These are phyloP conservation scores for Leptopilina syphax DNA, from an alignment of 2,888 invertebrate species.

Conservation along the genomic window DNA sequence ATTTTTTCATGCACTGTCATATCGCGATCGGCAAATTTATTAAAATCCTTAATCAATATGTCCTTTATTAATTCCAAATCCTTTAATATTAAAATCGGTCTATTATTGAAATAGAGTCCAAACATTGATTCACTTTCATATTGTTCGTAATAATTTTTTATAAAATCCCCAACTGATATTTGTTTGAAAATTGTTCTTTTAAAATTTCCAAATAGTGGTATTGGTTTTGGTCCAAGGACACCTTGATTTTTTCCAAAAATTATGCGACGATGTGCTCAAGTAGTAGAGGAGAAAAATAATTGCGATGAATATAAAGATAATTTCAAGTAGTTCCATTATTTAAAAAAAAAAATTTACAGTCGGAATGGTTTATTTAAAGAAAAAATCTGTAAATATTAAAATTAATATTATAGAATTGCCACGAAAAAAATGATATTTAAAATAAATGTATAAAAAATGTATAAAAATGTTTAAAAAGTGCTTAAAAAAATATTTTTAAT, in stretches of 20 bases:
- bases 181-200: constrained; percentile 68
- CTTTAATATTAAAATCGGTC: constrained; percentile 72
- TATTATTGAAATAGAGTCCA: constrained; percentile 72
- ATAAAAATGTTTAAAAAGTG: no score
- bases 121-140: constrained; percentile 62
- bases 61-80: constrained; percentile 72
- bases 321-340: constrained; percentile 50
- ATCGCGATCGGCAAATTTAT: constrained; percentile 62
- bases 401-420: no score
- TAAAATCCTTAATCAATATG: constrained; percentile 75
- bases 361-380: neutral
- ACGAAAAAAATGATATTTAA: no score
- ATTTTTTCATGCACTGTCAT: constrained; percentile 68
- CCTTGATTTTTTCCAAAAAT: constrained; percentile 75
- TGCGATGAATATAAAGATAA: constrained; percentile 48
- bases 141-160: constrained; percentile 69
- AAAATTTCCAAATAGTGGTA: constrained; percentile 75
- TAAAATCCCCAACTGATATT: constrained; percentile 68
- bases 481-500: no score
- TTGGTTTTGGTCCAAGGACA: constrained; percentile 72
- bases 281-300: constrained; percentile 61
- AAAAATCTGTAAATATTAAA: neutral
- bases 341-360: no score
- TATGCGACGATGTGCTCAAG: constrained; percentile 71
- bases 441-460: no score